Evolutionary conservation across 2,113 vertebrate genomes (phyloP).

Genomic region (Orientallactaga bullata): DNA sequence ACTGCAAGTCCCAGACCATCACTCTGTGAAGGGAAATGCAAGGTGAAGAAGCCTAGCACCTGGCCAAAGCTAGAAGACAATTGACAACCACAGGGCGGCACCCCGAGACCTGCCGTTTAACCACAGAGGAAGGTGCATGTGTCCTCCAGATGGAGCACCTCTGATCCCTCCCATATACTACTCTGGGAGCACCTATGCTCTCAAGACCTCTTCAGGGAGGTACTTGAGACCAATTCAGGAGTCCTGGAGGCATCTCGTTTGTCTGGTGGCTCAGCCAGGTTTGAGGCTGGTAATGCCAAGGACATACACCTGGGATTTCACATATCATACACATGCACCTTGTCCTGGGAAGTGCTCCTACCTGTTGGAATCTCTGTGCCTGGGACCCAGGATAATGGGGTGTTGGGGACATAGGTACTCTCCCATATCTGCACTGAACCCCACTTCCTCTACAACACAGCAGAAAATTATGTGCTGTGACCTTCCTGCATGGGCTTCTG

Average conservation of each 20-base stretch:
- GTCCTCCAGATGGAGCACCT: accelerated
- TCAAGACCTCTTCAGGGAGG: not conserved
- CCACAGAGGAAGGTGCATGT: accelerated
- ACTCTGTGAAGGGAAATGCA: not conserved
- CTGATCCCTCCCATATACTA: not conserved
- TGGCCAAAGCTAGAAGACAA: not conserved
- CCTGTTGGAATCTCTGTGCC: not conserved
- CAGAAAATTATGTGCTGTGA: accelerated
- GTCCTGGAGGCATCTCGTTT: not conserved
- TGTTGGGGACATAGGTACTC: not conserved
- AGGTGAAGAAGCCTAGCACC: not conserved
- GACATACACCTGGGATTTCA: too few species aligned
- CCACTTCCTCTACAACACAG: accelerated
- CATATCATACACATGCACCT: accelerated
- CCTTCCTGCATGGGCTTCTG: not conserved
- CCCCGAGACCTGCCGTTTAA: accelerated
- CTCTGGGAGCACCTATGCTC: accelerated
- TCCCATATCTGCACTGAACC: not conserved
- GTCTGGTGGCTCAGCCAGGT: not conserved
- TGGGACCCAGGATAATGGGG: accelerated
- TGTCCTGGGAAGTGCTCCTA: not conserved
- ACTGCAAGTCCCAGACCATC: not conserved
- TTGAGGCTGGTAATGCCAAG: not conserved
- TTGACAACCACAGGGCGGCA: accelerated
- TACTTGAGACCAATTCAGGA: accelerated